Evolutionary conservation across 1,140 invertebrate species (phyloP).

Genomic region (Drosophila bocki): DNA sequence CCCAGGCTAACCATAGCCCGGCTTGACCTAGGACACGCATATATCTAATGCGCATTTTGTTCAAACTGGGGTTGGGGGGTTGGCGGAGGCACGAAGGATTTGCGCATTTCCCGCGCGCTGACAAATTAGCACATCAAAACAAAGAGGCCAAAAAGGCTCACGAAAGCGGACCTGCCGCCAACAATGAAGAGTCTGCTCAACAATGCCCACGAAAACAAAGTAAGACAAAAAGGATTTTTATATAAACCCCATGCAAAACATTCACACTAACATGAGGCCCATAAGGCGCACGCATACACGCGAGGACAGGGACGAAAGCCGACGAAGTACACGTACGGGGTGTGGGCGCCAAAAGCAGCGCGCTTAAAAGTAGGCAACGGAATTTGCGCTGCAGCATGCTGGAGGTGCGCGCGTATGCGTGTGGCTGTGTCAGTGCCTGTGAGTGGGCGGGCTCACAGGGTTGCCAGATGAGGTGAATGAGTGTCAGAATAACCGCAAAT

Average conservation of each 20-base stretch:
- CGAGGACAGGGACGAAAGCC: conserved; percentile 6
- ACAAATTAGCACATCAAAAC: conserved; percentile 78
- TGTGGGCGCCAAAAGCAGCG: conserved; percentile 40
- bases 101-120: conserved; percentile 60
- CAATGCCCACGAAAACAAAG: conserved; percentile 56
- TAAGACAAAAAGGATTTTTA: conserved; percentile 71
- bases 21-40: conserved; percentile 79
- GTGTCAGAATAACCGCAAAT: neutral
- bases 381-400: conserved; percentile 19
- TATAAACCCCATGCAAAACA: conserved; percentile 48
- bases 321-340: conserved; percentile 13
- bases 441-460: conserved; percentile 40
- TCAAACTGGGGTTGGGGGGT: neutral
- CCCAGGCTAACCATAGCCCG: conserved; percentile 20
- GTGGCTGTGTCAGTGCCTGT: conserved; percentile 18
- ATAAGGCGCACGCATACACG: conserved; percentile 8
- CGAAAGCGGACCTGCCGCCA: conserved; percentile 26
- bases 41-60: conserved; percentile 71
- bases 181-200: conserved; percentile 50
- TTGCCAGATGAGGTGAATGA: conserved; percentile 46
- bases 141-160: conserved; percentile 60
- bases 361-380: conserved; percentile 57
- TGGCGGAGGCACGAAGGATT: conserved; percentile 6
- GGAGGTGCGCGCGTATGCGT: conserved; percentile 5
- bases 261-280: conserved; percentile 24